Percentiles rank a stretch among this genome's conserved stretches.
phyloP scores from a whole-genome alignment of 2,113 vertebrate genomes.

The Carassius gibelio region DNA sequence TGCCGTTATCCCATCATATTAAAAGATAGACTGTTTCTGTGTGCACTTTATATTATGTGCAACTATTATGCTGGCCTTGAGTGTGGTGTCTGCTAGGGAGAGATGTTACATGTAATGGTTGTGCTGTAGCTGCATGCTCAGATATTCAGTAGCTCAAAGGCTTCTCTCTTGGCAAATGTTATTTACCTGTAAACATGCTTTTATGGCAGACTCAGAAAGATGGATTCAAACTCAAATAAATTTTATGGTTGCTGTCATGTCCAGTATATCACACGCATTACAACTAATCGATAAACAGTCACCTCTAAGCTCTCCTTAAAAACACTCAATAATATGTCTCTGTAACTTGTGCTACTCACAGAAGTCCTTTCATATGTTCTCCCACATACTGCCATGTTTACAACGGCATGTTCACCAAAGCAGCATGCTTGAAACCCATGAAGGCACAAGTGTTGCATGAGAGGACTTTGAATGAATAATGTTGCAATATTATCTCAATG shows the following conservation, averaged over 20 bases:
- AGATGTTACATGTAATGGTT: not conserved
- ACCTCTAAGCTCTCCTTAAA: slow-evolving; percentile 25
- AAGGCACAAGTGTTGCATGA: slow-evolving; percentile 43
- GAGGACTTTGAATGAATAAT: not conserved
- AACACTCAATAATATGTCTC: slow-evolving; percentile 11
- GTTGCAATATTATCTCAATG: not conserved
- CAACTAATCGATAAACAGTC: slow-evolving; percentile 39
- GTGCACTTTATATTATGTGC: not conserved
- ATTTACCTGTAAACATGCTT: slow-evolving; percentile 64
- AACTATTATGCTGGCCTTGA: not conserved
- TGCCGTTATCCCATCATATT: slow-evolving; percentile 18
- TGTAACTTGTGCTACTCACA: slow-evolving; percentile 11
- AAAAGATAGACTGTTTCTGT: not conserved
- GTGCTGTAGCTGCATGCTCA: slow-evolving; percentile 55
- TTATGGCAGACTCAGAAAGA: slow-evolving; percentile 87
- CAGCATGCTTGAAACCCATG: slow-evolving; percentile 47
- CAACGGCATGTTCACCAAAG: slow-evolving; percentile 61
- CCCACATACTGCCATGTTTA: slow-evolving; percentile 52
- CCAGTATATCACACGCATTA: slow-evolving; percentile 31
- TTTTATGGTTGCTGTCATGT: slow-evolving; percentile 29
- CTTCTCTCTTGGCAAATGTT: slow-evolving; percentile 55
- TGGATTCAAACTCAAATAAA: slow-evolving; percentile 58
- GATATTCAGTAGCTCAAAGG: slow-evolving; percentile 39
- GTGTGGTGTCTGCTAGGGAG: slow-evolving; percentile 19
- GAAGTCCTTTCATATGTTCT: slow-evolving; percentile 15